These are phyloP conservation scores for Heteractis magnifica DNA, from an alignment of 92 coral and sea anemone species.

Conservation along the genomic window DNA sequence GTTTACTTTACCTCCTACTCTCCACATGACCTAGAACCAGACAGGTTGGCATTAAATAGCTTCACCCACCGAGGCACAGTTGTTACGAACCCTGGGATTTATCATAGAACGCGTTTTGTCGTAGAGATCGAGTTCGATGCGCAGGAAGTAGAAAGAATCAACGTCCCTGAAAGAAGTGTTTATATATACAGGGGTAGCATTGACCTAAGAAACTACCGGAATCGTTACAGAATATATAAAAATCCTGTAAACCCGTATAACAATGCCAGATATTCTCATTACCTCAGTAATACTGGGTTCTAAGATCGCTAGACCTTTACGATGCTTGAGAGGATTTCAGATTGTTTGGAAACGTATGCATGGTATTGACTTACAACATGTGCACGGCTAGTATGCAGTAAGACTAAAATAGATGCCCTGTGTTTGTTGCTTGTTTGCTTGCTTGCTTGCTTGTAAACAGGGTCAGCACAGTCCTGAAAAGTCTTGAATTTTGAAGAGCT, in stretches of 20 bases:
- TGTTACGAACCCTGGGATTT: neutral
- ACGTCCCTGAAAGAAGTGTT: neutral
- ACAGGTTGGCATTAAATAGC: constrained; percentile 1
- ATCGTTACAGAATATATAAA: neutral
- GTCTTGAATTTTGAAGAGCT: no score
- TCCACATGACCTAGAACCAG: constrained; percentile 4
- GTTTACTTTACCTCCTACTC: constrained; percentile 3
- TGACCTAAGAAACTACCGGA: neutral
- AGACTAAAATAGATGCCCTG: no score
- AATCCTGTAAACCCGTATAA: neutral
- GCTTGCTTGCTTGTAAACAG: no score
- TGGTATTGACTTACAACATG: no score
- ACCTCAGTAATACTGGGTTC: neutral
- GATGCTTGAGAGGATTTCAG: no score
- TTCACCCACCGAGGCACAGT: neutral
- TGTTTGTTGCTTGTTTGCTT: no score
- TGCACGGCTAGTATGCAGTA: no score
- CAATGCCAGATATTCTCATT: neutral
- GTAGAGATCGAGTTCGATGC: neutral
- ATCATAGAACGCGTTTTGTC: neutral
- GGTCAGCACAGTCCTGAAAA: no score
- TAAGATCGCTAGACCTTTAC: neutral
- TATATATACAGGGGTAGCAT: constrained; percentile 6
- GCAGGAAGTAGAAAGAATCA: neutral
- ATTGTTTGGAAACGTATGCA: no score